Evolutionary conservation across 2,113 vertebrate genomes (phyloP).

Genomic region (Nanorana parkeri): DNA sequence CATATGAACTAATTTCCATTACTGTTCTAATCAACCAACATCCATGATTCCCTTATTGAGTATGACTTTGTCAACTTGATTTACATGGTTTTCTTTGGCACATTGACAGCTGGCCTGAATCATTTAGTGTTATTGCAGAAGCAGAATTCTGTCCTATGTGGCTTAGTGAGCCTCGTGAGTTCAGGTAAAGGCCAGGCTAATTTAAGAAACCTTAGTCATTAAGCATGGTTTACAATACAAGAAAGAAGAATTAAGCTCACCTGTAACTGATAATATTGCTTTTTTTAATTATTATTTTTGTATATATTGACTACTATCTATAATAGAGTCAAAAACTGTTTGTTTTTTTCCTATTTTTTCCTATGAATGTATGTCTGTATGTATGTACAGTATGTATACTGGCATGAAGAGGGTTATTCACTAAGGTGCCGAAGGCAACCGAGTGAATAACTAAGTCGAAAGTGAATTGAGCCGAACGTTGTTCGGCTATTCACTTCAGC

Average conservation of each 20-base stretch:
- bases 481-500: no score
- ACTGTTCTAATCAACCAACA: conserved; percentile 23
- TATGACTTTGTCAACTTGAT: conserved; percentile 43
- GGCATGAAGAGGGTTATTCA: no score
- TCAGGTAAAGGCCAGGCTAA: conserved; percentile 42
- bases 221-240: background rate
- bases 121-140: conserved; percentile 26
- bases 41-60: background rate
- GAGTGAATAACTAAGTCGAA: no score
- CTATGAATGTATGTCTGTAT: no score
- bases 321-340: background rate
- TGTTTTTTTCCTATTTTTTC: no score
- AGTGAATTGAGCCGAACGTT: no score
- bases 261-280: background rate
- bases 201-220: background rate
- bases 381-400: no score
- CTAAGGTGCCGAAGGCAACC: no score
- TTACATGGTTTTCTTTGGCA: conserved; percentile 23
- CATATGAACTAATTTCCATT: conserved; percentile 44
- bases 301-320: background rate
- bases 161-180: background rate
- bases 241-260: background rate
- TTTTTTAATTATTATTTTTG: background rate
- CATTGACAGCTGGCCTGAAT: conserved; percentile 37
- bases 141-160: background rate